These are phyloP conservation scores for Eulemur rufifrons DNA, from an alignment of 2,113 vertebrate species.

Conservation along the genomic window DNA sequence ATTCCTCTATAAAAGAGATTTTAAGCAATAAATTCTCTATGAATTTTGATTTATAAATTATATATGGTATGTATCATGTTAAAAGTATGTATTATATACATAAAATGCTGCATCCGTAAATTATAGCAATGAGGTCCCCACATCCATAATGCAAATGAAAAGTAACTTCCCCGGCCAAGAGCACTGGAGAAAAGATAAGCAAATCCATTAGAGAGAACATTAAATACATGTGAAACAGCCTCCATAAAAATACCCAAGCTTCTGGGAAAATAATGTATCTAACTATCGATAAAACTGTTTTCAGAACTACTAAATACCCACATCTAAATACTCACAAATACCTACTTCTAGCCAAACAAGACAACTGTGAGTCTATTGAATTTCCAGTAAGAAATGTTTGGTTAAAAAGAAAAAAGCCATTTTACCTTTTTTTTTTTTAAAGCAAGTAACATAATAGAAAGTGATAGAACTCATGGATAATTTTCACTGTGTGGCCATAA, in stretches of 20 bases:
- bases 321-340: not conserved
- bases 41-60: not conserved
- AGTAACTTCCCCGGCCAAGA: not conserved
- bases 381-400: slow-evolving; percentile 55
- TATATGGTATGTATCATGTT: not conserved
- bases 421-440: not conserved
- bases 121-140: not conserved
- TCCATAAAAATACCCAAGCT: slow-evolving; percentile 46
- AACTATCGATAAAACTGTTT: slow-evolving; percentile 28
- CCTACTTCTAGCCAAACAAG: not conserved
- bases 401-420: slow-evolving; percentile 13
- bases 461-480: not conserved
- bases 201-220: slow-evolving; percentile 51
- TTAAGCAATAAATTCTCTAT: not conserved
- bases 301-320: not conserved
- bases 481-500: not conserved
- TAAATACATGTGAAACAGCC: slow-evolving; percentile 49
- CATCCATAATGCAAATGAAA: slow-evolving; percentile 44
- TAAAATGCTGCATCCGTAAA: not conserved
- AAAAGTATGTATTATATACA: not conserved
- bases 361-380: not conserved
- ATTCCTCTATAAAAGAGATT: not conserved
- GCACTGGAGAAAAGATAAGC: slow-evolving; percentile 32
- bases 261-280: slow-evolving; percentile 41
- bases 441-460: not conserved